These are phyloP conservation scores for Apocheima hispidaria DNA, from an alignment of 2,888 invertebrate species.

Conservation along the genomic window DNA sequence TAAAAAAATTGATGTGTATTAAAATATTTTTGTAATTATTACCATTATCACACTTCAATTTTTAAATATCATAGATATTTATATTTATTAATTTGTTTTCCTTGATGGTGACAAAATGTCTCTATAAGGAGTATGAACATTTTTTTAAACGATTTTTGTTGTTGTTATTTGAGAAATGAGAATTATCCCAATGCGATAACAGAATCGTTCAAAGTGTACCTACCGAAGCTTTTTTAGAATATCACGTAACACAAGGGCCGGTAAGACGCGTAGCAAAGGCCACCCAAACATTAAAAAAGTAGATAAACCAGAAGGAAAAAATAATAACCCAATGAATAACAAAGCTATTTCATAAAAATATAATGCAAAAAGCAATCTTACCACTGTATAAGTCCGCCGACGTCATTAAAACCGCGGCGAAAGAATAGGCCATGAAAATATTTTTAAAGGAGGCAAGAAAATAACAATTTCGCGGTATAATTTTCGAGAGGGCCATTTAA, in stretches of 20 bases:
- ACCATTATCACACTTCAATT: no score
- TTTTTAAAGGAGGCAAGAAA: slow-evolving; percentile 70
- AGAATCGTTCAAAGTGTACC: not conserved
- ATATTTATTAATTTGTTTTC: no score
- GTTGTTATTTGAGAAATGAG: no score
- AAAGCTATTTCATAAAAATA: slow-evolving; percentile 56
- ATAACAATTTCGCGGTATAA: slow-evolving; percentile 81
- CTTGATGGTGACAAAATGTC: no score
- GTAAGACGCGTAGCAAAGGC: not conserved
- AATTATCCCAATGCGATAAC: no score
- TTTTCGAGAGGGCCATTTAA: slow-evolving; percentile 78
- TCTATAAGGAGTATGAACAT: no score
- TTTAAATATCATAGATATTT: no score
- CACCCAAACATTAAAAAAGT: slow-evolving; percentile 8
- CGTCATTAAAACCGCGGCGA: slow-evolving; percentile 65
- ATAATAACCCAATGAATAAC: slow-evolving; percentile 40
- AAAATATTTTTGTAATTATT: no score
- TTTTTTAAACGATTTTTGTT: no score
- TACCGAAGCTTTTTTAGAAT: not conserved
- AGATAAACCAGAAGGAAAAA: slow-evolving; percentile 43
- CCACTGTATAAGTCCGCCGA: slow-evolving; percentile 68
- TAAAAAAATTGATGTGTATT: no score
- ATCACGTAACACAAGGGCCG: not conserved
- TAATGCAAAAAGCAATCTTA: slow-evolving; percentile 72
- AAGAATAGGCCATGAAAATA: slow-evolving; percentile 68